Base-by-base conservation (phyloP, 2,797 vertebrate genomes). In the Enteromius unitaeniatus region DNA sequence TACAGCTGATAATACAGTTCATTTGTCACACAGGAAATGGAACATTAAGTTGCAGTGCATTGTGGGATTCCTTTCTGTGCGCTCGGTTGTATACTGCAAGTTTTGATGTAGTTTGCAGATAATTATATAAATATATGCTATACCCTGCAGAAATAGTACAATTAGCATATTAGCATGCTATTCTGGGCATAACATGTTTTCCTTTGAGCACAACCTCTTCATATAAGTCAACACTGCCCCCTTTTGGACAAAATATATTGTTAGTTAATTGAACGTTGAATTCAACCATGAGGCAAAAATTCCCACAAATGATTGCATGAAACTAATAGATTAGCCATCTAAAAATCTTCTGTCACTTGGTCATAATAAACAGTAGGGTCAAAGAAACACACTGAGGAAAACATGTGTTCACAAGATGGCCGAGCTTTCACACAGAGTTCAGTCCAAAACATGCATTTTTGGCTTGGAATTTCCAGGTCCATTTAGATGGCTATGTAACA, bases 231-330 rank as follows among this genome's bases (percentile, higher is more conserved):
- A 88, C 62, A 86, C 82, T 53, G 53, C 87, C 79, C 62, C 53
- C 87, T 79, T 70, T 64, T 86, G 87, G 87, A 14, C 15, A 49
- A 15, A 31, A 28, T 64, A 28, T n/a, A 45, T 73, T 19, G n/a
- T 17, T 64, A 51, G 47, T 55, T 47, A 26, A 68, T 5, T 34
- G 47, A 53, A 74, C 17, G 21, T 21, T 53, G 34, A 21, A 31
- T 34, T 51, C 15, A 31, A 17, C 55, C 55, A 40, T 23, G 17
- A 51, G 17, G 47, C 55, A 42, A 26, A 42, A 60, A 26, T 19
- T 15, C 15, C 28, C 23, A 40, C 34, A 11, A 42, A 60, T 60
- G 6, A n/a, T 55, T 75, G 19, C 19, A 15, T n/a, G 49, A 37
- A 7, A 21, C 51, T 37, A 74, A 15, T 75, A 13, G 23, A 74